Percentiles rank a stretch among this genome's conserved stretches.
phyloP scores from a whole-genome alignment of 1,140 invertebrate species.

The Acromyrmex heyeri region DNA sequence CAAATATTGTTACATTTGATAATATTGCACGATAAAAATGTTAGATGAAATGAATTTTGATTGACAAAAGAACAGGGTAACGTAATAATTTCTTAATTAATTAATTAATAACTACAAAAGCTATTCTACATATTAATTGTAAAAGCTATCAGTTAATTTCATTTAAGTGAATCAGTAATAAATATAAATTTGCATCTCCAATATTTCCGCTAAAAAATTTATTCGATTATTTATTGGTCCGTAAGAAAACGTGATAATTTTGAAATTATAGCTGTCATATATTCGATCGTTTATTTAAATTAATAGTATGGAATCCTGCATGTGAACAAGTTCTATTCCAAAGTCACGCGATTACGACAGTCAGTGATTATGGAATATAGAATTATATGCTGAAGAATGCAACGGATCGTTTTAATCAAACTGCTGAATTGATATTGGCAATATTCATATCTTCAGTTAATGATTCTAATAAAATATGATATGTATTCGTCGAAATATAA shows the following conservation, averaged over 20 bases:
- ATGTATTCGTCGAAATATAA: neutral
- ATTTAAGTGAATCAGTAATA: neutral
- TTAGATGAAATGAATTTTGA: neutral
- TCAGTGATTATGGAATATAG: neutral
- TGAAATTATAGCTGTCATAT: neutral
- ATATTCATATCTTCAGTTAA: constrained; percentile 9
- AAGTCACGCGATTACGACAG: neutral
- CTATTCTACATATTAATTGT: neutral
- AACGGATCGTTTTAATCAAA: constrained; percentile 22
- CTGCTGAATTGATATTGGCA: constrained; percentile 9
- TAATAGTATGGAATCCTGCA: neutral
- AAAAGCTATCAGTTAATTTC: neutral
- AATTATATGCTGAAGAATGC: constrained; percentile 5
- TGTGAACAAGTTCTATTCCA: neutral
- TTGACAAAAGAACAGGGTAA: neutral
- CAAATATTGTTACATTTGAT: neutral
- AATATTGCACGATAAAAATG: neutral
- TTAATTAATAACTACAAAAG: neutral
- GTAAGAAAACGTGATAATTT: neutral
- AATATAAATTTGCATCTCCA: constrained; percentile 13
- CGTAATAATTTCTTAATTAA: neutral
- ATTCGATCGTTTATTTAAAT: neutral
- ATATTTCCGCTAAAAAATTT: neutral
- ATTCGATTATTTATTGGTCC: constrained; percentile 18
- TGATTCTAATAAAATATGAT: constrained; percentile 4